phyloP scores from a whole-genome alignment of 2,888 invertebrate genomes.

The Dioctria linearis region DNA sequence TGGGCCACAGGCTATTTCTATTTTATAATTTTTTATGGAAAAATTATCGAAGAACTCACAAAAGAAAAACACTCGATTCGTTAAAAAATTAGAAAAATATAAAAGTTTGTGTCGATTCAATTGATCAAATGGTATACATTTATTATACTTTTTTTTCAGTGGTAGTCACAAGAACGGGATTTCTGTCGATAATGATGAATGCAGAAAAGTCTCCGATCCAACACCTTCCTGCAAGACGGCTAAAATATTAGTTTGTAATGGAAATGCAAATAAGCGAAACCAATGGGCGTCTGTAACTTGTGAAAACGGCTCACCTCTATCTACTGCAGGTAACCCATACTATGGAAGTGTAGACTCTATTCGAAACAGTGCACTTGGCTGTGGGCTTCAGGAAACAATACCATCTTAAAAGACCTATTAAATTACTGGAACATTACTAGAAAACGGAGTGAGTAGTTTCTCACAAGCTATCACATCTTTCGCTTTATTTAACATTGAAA shows the following conservation, averaged over 20 bases:
- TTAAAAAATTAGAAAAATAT: no score
- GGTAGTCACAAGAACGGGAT: conserved; percentile 30
- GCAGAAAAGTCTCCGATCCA: conserved; percentile 11
- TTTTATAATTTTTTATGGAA: background rate
- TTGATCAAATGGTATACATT: background rate
- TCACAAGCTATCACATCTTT: no score
- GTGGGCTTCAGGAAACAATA: background rate
- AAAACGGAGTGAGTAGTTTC: no score
- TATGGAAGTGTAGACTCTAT: conserved; percentile 57
- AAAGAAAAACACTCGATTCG: background rate
- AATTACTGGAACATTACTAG: no score
- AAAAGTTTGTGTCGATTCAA: background rate
- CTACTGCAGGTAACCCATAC: conserved; percentile 49
- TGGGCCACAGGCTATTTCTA: no score
- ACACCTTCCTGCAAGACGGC: conserved; percentile 11
- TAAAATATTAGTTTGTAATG: conserved; percentile 36
- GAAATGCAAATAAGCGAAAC: conserved; percentile 26
- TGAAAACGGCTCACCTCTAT: conserved; percentile 36
- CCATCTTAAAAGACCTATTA: no score
- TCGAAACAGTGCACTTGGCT: conserved; percentile 24
- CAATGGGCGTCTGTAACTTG: background rate
- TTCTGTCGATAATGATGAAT: background rate
- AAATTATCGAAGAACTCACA: background rate
- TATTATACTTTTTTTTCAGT: background rate
- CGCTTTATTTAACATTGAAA: no score